Evolutionary conservation across 35 echinoderm and acorn worm genomes (phyloP), one percentile per base, ranked within the genome.

Genomic region (Apostichopus californicus): DNA sequence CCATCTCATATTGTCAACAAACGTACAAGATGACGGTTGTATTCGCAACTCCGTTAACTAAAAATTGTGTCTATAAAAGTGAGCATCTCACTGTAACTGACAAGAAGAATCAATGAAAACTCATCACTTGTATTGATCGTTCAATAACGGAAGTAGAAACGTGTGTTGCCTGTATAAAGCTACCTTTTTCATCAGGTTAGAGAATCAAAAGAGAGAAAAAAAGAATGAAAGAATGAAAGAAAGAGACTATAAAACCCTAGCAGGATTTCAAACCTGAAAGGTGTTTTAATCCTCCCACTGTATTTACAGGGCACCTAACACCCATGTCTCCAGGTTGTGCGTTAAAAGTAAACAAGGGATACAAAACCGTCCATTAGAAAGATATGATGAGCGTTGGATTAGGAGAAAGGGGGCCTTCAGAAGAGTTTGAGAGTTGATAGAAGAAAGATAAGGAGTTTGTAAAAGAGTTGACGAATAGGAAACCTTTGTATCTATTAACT

Each of bases 221-320:
- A 28, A 28, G 26, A 28, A 28, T 28, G 26, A 46, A 46, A 3
- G 34, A 46, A 46, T 3, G 64, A 68, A 68, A 68, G 64, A 68
- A 83, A 83, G n/a, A 83, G 55, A 34, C 10, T 53, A 56, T 54
- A 83, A 14, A 46, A 46, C 34, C 34, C 34, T 46, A 46, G 34
- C 34, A 46, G 34, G 34, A 46, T 46, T 46, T 46, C 34, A 46
- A 83, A 55, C 8, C 9, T 25, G 80, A 55, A 85, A 85, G 54
- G 81, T 85, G 81, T 83, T 85, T 75, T 85, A 85, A 85, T 85
- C 81, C 81, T 55, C 24, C 58, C 5, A 59, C 81, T 17, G 81
- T 85, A 85, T 85, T 85, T 85, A 85, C 81, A 85, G 81, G n/a
- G 55, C 55, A 22, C 81, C 57, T 58, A 85, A 85, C 81, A 85